Base-by-base conservation (phyloP, 2,888 invertebrate species). In the Stenolophus ochropezus region DNA sequence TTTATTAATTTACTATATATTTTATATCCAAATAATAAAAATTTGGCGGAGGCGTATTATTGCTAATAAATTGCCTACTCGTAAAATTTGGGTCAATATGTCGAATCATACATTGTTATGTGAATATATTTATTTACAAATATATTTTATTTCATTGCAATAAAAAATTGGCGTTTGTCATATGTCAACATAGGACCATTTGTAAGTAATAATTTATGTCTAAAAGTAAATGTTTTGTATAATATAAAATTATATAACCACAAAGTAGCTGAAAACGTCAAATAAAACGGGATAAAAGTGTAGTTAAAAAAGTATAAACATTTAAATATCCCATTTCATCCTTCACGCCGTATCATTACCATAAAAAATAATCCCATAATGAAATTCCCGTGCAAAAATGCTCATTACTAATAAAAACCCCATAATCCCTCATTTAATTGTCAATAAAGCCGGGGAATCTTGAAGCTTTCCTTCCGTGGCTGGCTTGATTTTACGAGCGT, bases 401-500 rank as follows among this genome's bases (percentile, higher is more conserved):
- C 33, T 42, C 33, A 42, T 6, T 3, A 42, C 33, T 8, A 8
- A 42, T 42, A 42, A 42, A 42, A 42, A 42, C 33, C 33, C 33
- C 33, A 42, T 42, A 42, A 42, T 42, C 33, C 33, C 33, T 42
- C 33, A 42, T 42, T 42, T 42, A 42, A 42, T 42, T 42, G 33
- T 42, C 33, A 42, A 42, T 42, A 42, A 42, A 42, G 33, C 33
- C 8, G 6, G 8, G 33, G 33, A 42, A 11, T 42, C 33, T 42
- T 42, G 33, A 42, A 21, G 18, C 14, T 23, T 21, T 65, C 23
- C 23, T 23, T 65, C 20, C 20, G 23, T 65, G 49, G 58, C 69
- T 86, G 86, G 88, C 88, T 88, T 88, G 89, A 89, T 89, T 89
- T 89, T 89, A 89, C 88, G 89, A 89, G 87, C 87, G 86, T 88